A percentile compares a stretch with the other conserved stretches of the same genome.
These are phyloP conservation scores for Etia nguti DNA, from an alignment of 2,113 vertebrate species.

Conservation along the genomic window DNA sequence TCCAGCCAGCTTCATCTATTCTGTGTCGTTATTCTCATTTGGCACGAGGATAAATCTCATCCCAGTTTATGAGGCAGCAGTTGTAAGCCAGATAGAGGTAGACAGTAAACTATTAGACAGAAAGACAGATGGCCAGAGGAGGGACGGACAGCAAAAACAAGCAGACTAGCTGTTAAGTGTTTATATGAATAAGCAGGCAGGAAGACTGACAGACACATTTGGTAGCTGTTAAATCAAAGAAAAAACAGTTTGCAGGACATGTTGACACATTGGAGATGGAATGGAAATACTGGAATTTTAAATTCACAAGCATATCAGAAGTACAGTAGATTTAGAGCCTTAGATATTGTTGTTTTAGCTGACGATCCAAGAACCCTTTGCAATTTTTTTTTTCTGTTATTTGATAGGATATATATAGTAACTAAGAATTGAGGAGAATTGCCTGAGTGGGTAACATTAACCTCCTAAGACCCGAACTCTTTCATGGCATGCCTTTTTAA, in stretches of 20 bases:
- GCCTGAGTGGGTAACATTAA: neutral
- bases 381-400: neutral
- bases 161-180: neutral
- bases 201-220: neutral
- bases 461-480: too few species aligned
- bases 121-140: conserved; percentile 34
- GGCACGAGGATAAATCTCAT: conserved; percentile 40
- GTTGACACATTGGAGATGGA: neutral
- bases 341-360: neutral
- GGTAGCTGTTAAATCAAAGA: neutral
- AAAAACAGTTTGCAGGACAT: neutral
- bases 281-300: neutral
- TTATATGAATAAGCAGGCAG: neutral
- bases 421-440: neutral
- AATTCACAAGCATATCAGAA: neutral
- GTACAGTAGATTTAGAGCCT: neutral
- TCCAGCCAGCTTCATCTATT: conserved; percentile 2
- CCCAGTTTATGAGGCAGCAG: conserved; percentile 36
- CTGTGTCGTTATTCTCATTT: conserved; percentile 33
- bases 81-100: conserved; percentile 20
- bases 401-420: neutral
- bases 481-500: too few species aligned
- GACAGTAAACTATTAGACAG: neutral
- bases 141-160: conserved; percentile 3
- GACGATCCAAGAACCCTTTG: neutral